Base-by-base conservation (phyloP, 1,140 invertebrate genomes). In the Ladona fulva region DNA sequence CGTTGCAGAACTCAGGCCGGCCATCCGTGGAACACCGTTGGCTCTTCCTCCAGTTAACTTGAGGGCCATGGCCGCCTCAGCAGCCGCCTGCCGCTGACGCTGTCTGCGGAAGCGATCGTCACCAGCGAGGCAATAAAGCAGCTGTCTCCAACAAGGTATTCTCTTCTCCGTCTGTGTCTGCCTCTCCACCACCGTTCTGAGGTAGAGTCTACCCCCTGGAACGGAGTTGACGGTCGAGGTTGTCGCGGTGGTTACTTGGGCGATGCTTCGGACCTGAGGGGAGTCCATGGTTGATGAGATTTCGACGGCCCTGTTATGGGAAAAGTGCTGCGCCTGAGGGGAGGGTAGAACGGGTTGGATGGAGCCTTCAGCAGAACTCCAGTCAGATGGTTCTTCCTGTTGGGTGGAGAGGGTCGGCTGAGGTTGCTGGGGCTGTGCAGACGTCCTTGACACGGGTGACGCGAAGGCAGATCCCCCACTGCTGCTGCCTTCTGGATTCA, bases 161-260 rank as follows among this genome's bases (percentile, higher is more conserved):
- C 89, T 87, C 24, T 83, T 80, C 83, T 95, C 93, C 0, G 93
- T 95, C 86, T 95, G 93, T 0, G 93, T 95, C 76, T 91, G 93
- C 24, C 92, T 86, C 82, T 94, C 92, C 88, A 93, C 52, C 52
- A 66, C 52, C 52, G 52, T 66, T 12, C 52, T 16, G 16, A 66
- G 52, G n/a, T 66, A 66, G 5, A 66, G 52, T 12, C 52, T 66
- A 16, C 52, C 52, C 5, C 52, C 52, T 16, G 52, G 52, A 6
- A 66, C 52, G 16, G 52, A 19, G 52, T 22, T 66, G 14, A 66
- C 52, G 5, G 52, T 66, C 3, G 52, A 66, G 5, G 52, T 66
- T 3, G 52, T 66, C 1, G 52, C n/a, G 16, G 52, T 66, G 52
- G 52, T 66, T 3, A 66, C 52, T 16, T 16, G 16, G 16, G 52